phyloP scores from a whole-genome alignment of 2,113 vertebrate genomes.

The Forbesichthys papilliferus region DNA sequence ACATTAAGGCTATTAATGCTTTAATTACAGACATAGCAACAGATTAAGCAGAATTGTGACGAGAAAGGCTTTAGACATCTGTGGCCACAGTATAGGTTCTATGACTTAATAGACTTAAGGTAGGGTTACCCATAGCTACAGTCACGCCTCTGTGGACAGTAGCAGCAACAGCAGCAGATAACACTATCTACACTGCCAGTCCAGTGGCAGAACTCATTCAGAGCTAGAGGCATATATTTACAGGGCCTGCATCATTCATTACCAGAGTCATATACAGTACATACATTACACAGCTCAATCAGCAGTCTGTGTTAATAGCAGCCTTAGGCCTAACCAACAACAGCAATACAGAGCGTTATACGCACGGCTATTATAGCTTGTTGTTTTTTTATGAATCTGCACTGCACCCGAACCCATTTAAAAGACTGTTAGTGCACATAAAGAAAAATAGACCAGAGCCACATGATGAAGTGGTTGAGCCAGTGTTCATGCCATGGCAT shows the following conservation, averaged over 20 bases:
- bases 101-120: conserved; percentile 4
- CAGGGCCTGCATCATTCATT: neutral
- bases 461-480: neutral
- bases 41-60: neutral
- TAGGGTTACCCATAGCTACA: conserved; percentile 7
- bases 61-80: conserved; percentile 4
- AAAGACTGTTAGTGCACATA: neutral
- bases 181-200: conserved; percentile 32
- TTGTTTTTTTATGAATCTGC: conserved; percentile 9
- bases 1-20: no score
- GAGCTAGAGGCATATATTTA: conserved; percentile 12
- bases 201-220: conserved; percentile 6
- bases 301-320: neutral
- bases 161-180: conserved; percentile 43
- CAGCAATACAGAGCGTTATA: conserved; percentile 17
- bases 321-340: neutral
- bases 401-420: neutral
- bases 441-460: conserved; percentile 10
- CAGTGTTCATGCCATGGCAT: neutral
- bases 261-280: neutral
- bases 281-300: neutral
- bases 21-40: no score
- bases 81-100: neutral
- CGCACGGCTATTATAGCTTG: conserved; percentile 15
- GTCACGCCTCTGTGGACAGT: conserved; percentile 8